Evolutionary conservation across 2,113 vertebrate species (phyloP).

Genomic region (Megaleporinus macrocephalus): DNA sequence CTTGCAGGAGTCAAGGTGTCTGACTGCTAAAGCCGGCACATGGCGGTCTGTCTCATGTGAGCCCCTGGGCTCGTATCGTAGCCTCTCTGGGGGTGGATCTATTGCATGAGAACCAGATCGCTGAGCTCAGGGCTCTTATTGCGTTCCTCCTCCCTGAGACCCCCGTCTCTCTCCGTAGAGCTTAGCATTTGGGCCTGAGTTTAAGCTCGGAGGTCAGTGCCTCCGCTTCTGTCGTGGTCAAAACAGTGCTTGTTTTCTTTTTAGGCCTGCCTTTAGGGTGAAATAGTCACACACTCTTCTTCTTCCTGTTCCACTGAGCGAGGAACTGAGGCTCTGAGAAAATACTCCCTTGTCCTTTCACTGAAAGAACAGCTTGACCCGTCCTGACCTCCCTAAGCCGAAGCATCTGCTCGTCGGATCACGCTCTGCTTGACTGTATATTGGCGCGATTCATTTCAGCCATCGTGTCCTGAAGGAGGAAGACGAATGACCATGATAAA

Average conservation of each 20-base stretch:
- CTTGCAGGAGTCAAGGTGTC: constrained; percentile 25
- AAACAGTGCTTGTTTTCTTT: constrained; percentile 3
- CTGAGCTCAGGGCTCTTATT: neutral
- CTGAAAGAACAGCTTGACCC: constrained; percentile 41
- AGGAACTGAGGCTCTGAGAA: constrained; percentile 17
- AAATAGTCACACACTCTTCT: neutral
- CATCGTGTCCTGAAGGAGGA: constrained; percentile 18
- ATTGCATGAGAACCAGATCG: neutral
- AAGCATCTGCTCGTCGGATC: constrained; percentile 40
- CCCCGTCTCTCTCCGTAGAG: neutral
- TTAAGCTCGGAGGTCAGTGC: neutral
- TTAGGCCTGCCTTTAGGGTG: constrained; percentile 19
- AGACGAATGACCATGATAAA: constrained; percentile 24
- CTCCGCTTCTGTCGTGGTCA: constrained; percentile 10
- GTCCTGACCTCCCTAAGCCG: constrained; percentile 19
- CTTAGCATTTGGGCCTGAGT: neutral
- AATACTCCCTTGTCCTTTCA: constrained; percentile 28
- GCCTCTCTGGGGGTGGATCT: neutral
- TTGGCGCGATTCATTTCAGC: constrained; percentile 31
- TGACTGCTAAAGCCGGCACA: neutral
- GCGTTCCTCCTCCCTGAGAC: neutral
- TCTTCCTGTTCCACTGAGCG: constrained; percentile 15
- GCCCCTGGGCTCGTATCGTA: neutral
- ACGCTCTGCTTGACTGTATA: neutral
- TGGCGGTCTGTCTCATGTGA: neutral